These are phyloP conservation scores for Yponomeuta plumbellus DNA, from an alignment of 2,888 invertebrate genomes.

Conservation along the genomic window DNA sequence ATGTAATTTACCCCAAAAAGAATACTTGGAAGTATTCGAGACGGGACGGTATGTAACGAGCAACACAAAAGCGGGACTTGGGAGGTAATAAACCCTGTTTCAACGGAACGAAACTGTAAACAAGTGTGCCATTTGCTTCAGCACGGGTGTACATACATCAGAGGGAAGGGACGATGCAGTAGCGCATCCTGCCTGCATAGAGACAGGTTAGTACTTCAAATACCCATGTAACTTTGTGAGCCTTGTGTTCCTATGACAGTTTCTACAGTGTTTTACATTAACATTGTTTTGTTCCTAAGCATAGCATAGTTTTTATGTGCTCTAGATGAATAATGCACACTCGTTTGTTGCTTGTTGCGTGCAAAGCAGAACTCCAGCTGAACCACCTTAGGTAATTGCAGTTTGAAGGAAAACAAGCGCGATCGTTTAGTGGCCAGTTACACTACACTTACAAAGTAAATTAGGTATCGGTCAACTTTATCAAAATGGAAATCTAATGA, in stretches of 20 bases:
- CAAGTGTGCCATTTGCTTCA: constrained; percentile 24
- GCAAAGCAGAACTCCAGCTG: background rate
- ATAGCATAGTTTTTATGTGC: background rate
- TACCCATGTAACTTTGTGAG: background rate
- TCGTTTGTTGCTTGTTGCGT: background rate
- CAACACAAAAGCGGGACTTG: constrained; percentile 32
- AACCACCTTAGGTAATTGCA: background rate
- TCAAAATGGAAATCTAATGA: background rate
- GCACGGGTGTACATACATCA: constrained; percentile 10
- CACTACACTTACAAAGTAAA: constrained; percentile 3
- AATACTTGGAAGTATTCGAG: constrained; percentile 6
- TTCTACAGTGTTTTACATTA: background rate
- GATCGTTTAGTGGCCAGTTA: constrained; percentile 1
- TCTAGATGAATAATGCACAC: background rate
- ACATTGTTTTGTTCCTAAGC: background rate
- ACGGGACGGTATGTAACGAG: constrained; percentile 11
- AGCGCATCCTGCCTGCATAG: background rate
- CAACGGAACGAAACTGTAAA: constrained; percentile 49
- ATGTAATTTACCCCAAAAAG: constrained; percentile 4
- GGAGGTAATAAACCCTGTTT: constrained; percentile 55
- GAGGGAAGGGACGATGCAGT: constrained; percentile 2
- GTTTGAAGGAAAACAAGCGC: background rate
- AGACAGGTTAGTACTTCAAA: background rate
- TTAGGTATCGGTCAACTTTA: background rate
- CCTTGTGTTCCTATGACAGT: background rate